Conservation (phyloP, 2,888 invertebrate species). For the Lapara coniferarum region DNA sequence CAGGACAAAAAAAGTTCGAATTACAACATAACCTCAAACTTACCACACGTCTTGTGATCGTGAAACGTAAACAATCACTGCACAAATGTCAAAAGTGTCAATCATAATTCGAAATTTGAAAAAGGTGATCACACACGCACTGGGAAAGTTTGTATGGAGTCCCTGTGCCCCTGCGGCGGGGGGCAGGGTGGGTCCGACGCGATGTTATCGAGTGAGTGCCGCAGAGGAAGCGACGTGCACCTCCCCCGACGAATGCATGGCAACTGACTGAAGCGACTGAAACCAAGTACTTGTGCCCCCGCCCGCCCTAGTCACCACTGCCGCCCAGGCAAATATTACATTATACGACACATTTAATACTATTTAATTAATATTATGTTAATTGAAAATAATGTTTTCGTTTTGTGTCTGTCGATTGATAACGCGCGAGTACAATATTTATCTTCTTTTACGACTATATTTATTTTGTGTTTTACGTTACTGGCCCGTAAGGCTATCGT, state of each 20-base stretch:
- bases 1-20: conserved; percentile 6
- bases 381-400: conserved; percentile 37
- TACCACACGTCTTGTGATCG: conserved; percentile 19
- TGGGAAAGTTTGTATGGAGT: background rate
- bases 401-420: conserved; percentile 23
- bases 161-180: conserved; percentile 10
- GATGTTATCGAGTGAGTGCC: conserved; percentile 36
- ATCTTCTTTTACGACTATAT: background rate
- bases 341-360: conserved; percentile 54
- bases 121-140: conserved; percentile 7
- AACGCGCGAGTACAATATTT: conserved; percentile 14
- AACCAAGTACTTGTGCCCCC: conserved; percentile 46
- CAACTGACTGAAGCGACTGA: conserved; percentile 56
- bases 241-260: conserved; percentile 55
- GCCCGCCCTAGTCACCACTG: conserved; percentile 69
- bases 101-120: conserved; percentile 7
- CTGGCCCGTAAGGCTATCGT: conserved; percentile 12
- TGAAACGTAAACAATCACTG: conserved; percentile 20
- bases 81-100: conserved; percentile 26
- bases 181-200: conserved; percentile 12
- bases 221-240: conserved; percentile 52
- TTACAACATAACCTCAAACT: conserved; percentile 22
- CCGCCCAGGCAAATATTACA: conserved; percentile 70
- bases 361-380: conserved; percentile 58
- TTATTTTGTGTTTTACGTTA: background rate